A percentile compares a stretch with the other conserved stretches of the same genome.
Conservation (phyloP, 2,888 invertebrate genomes). For the Leistus spinibarbis region DNA sequence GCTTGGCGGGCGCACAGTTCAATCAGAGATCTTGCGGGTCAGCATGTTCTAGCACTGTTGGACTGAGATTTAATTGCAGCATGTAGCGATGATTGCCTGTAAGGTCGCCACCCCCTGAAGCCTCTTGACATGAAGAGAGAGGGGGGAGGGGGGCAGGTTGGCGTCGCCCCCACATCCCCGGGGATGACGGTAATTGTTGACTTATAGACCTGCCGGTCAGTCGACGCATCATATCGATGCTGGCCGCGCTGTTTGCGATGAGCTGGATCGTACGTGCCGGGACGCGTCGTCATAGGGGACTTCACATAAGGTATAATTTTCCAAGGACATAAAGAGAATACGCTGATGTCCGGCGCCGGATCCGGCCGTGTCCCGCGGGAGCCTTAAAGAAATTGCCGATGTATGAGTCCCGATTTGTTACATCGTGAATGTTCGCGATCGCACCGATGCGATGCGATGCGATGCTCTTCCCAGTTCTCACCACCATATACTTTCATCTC, state of each 20-base stretch:
- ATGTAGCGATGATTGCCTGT: slow-evolving; percentile 35
- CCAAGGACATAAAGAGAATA: slow-evolving; percentile 58
- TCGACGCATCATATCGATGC: slow-evolving; percentile 6
- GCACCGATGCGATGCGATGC: slow-evolving; percentile 45
- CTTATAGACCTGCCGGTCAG: slow-evolving; percentile 41
- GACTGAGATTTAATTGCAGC: slow-evolving; percentile 28
- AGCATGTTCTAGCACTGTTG: slow-evolving; percentile 16
- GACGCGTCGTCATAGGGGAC: slow-evolving; percentile 43
- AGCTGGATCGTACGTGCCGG: background rate
- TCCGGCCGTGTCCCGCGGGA: slow-evolving; percentile 52
- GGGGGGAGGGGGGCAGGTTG: background rate
- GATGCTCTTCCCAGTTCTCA: too few relatives aligned
- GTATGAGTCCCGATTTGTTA: slow-evolving; percentile 57
- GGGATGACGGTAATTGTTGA: slow-evolving; percentile 56
- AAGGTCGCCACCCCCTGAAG: slow-evolving; percentile 1
- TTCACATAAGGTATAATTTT: slow-evolving; percentile 58
- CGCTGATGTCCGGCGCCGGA: slow-evolving; percentile 55
- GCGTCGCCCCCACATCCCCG: slow-evolving; percentile 42
- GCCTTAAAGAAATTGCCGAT: slow-evolving; percentile 59
- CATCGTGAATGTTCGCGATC: slow-evolving; percentile 51
- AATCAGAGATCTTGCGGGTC: slow-evolving; percentile 19
- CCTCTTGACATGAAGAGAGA: background rate
- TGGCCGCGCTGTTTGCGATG: background rate
- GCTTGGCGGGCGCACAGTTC: slow-evolving; percentile 9
- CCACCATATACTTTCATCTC: background rate